phyloP scores from a whole-genome alignment of 2,888 invertebrate species.

The Agonopterix alstromeriana region DNA sequence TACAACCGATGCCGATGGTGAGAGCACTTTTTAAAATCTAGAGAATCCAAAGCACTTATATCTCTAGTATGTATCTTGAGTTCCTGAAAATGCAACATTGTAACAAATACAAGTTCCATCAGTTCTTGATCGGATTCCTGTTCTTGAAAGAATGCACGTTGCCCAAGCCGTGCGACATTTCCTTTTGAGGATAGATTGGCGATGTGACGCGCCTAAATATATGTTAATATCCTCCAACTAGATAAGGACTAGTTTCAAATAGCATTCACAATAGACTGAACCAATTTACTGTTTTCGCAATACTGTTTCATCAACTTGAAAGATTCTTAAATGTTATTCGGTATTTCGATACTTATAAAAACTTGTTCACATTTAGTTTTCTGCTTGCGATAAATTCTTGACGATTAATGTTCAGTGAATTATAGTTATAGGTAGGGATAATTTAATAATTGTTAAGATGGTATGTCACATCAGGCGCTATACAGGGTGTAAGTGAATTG shows the following conservation, averaged over 20 bases:
- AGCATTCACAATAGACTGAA: conserved; percentile 26
- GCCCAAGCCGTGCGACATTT: conserved; percentile 17
- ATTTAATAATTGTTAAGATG: too few species aligned
- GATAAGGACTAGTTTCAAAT: conserved; percentile 15
- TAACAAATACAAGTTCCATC: too few species aligned
- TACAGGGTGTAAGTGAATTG: too few species aligned
- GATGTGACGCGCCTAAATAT: conserved; percentile 34
- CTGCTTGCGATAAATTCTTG: too few species aligned
- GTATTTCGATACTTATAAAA: conserved; percentile 13
- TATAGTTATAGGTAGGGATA: too few species aligned
- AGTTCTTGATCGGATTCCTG: conserved; percentile 25
- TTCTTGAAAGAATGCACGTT: conserved; percentile 8
- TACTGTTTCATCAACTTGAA: conserved; percentile 24
- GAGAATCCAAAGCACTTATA: too few species aligned
- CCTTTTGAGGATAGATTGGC: conserved; percentile 32
- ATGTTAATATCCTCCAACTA: conserved; percentile 35
- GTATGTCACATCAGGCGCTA: too few species aligned
- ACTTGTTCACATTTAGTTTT: conserved; percentile 26
- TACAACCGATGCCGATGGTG: too few species aligned
- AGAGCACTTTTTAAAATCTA: too few species aligned
- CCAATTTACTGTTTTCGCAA: conserved; percentile 31
- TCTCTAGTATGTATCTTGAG: too few species aligned
- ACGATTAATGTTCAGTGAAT: too few species aligned
- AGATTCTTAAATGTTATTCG: conserved; percentile 29
- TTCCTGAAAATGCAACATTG: too few species aligned